Evolutionary conservation across 2,113 vertebrate species (phyloP).

Genomic region (Eurypyga helias): DNA sequence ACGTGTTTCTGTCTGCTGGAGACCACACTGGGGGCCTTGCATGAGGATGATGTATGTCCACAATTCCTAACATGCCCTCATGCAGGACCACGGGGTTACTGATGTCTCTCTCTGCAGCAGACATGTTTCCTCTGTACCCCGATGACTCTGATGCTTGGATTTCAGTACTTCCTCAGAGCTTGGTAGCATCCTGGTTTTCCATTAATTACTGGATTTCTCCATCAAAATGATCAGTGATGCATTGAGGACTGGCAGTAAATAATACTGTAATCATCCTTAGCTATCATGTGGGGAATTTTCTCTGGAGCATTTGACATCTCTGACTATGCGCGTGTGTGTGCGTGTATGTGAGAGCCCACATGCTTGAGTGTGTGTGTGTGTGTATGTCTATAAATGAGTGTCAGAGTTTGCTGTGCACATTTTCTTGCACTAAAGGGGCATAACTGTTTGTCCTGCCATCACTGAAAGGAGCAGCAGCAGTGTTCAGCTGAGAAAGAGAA

Average conservation of each 20-base stretch:
- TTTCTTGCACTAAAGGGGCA: not conserved
- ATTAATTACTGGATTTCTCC: not conserved
- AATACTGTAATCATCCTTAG: not conserved
- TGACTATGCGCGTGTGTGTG: not conserved
- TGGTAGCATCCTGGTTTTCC: not conserved
- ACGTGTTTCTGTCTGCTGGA: not conserved
- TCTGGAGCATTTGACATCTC: not conserved
- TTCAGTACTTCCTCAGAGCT: not conserved
- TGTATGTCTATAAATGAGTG: not conserved
- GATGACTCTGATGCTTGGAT: not conserved
- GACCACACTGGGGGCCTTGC: not conserved
- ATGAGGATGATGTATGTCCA: not conserved
- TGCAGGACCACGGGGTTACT: not conserved
- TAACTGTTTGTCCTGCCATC: not conserved
- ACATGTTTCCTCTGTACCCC: not conserved
- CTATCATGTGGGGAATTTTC: not conserved
- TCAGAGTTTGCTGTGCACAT: not conserved
- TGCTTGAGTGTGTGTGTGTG: not conserved
- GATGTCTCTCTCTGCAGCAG: not conserved
- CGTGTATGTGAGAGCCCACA: too few relatives aligned
- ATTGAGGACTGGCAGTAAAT: not conserved
- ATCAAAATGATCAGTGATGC: not conserved
- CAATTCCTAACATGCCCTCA: not conserved
- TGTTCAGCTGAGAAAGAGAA: not conserved
- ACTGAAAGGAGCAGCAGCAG: not conserved